Base-by-base conservation (phyloP, 2,797 vertebrate species). In the Hybognathus amarus region DNA sequence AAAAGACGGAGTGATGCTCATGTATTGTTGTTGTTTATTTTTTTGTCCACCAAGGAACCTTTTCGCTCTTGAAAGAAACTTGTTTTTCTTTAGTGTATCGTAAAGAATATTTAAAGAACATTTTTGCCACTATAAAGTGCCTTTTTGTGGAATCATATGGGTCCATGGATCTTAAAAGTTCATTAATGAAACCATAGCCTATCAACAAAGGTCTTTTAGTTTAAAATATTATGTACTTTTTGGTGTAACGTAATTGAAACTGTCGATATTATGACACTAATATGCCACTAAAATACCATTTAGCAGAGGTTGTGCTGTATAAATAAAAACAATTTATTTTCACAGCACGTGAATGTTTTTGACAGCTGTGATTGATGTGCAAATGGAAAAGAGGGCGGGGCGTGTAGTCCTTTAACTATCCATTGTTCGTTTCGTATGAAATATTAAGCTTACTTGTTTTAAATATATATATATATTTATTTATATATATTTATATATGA, bases 381-480 rank as follows among this genome's bases (percentile, higher is more conserved):
- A 83, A 87, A 89, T 89, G 82, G 90, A 87, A 90, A 92, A 92
- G 90, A 92, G 92, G 92, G 90, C 92, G 93, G 91, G 78, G 69
- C 22, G 2, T 88, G 77, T 82, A 85, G 89, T 88, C 89, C 78
- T 93, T 94, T 94, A 94, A 94, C 93, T 90, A 90, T 90, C 94
- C 91, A 94, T 95, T 95, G 94, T 95, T 94, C 93, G 89, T 88
- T 88, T 87, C 85, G 88, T 84, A 80, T 68, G 78, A 91, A 89
- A 36, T 30, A 38, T 59, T 5, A 47, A 71, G 30, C 77, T 15
- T 47, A 15, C 13, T 47, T 47, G 5, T 47, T 15, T 47, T 47
- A 47, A 15, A 47, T 15, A 45, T 45, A 45, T 45, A 5, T 47
- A 5, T 33, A 33, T 33, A 30, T 30, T 1, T 30, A 30, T 30